These are phyloP conservation scores for Hippasteria phrygiana DNA, from an alignment of 53 echinoderm and acorn worm genomes.

Conservation along the genomic window DNA sequence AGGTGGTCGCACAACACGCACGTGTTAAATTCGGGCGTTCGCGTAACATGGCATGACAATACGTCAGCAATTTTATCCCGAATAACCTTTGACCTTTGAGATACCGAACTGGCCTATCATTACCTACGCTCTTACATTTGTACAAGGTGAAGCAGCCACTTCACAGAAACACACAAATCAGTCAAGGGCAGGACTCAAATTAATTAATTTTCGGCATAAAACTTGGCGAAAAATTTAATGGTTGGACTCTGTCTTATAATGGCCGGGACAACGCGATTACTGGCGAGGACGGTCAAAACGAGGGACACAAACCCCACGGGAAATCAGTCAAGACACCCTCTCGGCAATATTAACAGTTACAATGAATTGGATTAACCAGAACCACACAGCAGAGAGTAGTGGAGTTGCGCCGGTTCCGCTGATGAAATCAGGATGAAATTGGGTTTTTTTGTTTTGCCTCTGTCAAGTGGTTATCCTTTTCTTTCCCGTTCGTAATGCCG, in stretches of 20 bases:
- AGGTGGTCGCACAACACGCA: too few species aligned
- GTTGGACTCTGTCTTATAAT: slow-evolving; percentile 10
- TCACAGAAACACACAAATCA: not conserved
- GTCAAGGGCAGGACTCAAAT: slow-evolving; percentile 14
- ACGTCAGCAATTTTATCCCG: too few species aligned
- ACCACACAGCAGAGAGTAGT: not conserved
- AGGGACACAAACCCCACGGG: not conserved
- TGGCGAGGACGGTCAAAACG: not conserved
- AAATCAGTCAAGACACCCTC: slow-evolving; percentile 34
- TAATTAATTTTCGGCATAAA: slow-evolving; percentile 26
- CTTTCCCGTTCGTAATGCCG: not conserved
- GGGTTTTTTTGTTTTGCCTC: slow-evolving; percentile 1
- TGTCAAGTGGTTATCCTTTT: not conserved
- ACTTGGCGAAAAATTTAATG: not conserved
- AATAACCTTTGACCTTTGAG: too few species aligned
- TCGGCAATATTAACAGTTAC: slow-evolving; percentile 43
- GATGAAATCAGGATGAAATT: not conserved
- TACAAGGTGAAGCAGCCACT: not conserved
- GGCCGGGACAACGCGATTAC: not conserved
- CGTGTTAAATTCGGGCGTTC: too few species aligned
- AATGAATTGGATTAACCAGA: slow-evolving; percentile 44
- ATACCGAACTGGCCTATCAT: too few species aligned
- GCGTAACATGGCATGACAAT: too few species aligned
- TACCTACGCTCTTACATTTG: not conserved
- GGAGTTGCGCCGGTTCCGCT: not conserved